Evolutionary conservation across 2,113 vertebrate genomes (phyloP).

Genomic region (Oryzias celebensis): DNA sequence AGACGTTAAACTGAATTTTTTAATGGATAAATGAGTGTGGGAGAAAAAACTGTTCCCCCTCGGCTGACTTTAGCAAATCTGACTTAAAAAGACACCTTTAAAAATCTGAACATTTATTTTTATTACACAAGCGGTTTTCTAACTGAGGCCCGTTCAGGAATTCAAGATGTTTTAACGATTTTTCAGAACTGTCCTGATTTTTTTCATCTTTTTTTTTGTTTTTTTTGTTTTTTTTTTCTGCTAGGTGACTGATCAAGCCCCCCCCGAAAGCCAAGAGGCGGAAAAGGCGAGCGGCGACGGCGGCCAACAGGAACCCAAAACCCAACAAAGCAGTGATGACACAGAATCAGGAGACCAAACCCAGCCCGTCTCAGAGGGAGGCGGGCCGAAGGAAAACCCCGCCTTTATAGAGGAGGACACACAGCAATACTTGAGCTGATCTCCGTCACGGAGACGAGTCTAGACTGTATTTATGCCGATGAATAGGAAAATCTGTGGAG

Average conservation of each 20-base stretch:
- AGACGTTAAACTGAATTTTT: too few relatives aligned
- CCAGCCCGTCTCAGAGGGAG: not conserved
- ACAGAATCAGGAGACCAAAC: constrained; percentile 7
- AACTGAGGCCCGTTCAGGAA: too few relatives aligned
- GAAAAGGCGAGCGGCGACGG: not conserved
- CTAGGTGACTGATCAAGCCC: constrained; percentile 36
- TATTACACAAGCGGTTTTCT: too few relatives aligned
- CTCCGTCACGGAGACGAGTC: too few relatives aligned
- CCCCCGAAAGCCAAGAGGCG: not conserved
- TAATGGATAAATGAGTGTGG: too few relatives aligned
- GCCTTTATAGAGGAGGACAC: not conserved
- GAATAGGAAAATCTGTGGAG: not conserved
- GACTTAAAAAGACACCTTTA: too few relatives aligned
- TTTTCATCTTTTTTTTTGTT: not conserved
- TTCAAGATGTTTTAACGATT: too few relatives aligned
- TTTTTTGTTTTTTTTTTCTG: constrained; percentile 22
- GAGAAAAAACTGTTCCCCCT: too few relatives aligned
- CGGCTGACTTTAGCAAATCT: too few relatives aligned
- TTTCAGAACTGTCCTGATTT: too few relatives aligned
- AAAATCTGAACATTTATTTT: too few relatives aligned
- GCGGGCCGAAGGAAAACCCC: not conserved
- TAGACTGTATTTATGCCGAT: constrained; percentile 3
- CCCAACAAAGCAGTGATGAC: not conserved
- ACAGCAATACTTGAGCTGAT: constrained; percentile 6
- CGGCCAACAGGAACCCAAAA: not conserved